Conservation (phyloP, 2,113 vertebrate species). For the Sorex araneus region DNA sequence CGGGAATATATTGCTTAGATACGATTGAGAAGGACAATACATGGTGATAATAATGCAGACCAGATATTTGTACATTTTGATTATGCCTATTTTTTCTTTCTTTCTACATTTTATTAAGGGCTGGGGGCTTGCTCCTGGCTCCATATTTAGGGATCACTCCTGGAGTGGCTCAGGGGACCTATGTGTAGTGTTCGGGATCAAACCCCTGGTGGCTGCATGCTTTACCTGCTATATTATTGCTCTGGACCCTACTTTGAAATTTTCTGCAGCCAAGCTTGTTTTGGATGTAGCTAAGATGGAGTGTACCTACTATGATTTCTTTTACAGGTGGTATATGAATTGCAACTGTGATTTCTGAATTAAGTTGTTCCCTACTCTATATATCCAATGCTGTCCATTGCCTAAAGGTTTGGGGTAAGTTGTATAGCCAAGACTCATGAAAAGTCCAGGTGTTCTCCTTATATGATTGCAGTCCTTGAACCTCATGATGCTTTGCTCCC, state of each 20-base stretch:
- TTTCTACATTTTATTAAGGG: too few species aligned
- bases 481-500: neutral
- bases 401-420: neutral
- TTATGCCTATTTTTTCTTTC: too few species aligned
- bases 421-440: neutral
- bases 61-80: neutral
- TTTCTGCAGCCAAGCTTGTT: neutral
- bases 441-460: neutral
- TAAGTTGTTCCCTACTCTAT: neutral
- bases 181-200: too few species aligned
- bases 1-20: neutral
- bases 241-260: neutral
- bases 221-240: too few species aligned
- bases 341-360: neutral
- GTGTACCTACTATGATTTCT: rapidly evolving
- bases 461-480: neutral
- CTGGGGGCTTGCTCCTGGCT: too few species aligned
- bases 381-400: neutral
- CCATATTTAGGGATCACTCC: too few species aligned
- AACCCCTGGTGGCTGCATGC: too few species aligned
- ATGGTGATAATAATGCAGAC: neutral
- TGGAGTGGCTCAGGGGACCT: too few species aligned
- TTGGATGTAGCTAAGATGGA: rapidly evolving
- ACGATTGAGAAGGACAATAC: neutral
- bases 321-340: rapidly evolving